Evolutionary conservation across 2,113 vertebrate species (phyloP).

Genomic region (Puntigrus tetrazona): DNA sequence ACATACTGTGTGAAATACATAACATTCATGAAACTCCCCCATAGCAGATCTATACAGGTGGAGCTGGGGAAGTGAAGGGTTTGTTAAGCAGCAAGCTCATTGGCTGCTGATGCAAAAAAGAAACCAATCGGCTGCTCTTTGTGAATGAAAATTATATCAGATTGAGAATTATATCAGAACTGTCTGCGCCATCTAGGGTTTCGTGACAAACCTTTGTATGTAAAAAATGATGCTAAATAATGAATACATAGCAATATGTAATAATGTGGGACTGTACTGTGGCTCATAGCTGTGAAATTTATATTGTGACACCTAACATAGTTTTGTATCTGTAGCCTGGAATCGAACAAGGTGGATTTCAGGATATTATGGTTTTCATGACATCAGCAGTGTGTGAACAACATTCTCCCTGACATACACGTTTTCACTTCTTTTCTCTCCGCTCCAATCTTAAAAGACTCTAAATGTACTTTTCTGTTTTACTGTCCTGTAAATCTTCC

Average conservation of each 20-base stretch:
- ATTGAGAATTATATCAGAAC: too few species aligned
- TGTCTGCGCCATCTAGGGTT: too few species aligned
- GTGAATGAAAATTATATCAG: too few species aligned
- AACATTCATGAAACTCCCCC: too few species aligned
- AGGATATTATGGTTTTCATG: neutral
- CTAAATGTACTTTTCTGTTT: slow-evolving; percentile 9
- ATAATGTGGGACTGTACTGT: neutral
- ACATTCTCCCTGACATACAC: neutral
- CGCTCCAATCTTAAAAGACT: neutral
- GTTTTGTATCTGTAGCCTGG: neutral
- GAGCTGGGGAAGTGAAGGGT: too few species aligned
- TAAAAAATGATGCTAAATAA: neutral
- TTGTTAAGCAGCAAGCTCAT: too few species aligned
- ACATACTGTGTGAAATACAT: too few species aligned
- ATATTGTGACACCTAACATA: neutral
- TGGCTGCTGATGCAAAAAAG: too few species aligned
- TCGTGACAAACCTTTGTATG: neutral
- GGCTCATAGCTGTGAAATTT: neutral
- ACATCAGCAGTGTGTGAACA: neutral
- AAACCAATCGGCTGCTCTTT: too few species aligned
- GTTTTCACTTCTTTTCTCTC: neutral
- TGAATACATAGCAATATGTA: neutral
- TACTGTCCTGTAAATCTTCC: slow-evolving; percentile 13
- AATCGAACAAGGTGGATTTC: neutral
- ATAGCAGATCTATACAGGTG: too few species aligned